Conservation (phyloP, 2,888 invertebrate genomes). For the Eupithecia exiguata region DNA sequence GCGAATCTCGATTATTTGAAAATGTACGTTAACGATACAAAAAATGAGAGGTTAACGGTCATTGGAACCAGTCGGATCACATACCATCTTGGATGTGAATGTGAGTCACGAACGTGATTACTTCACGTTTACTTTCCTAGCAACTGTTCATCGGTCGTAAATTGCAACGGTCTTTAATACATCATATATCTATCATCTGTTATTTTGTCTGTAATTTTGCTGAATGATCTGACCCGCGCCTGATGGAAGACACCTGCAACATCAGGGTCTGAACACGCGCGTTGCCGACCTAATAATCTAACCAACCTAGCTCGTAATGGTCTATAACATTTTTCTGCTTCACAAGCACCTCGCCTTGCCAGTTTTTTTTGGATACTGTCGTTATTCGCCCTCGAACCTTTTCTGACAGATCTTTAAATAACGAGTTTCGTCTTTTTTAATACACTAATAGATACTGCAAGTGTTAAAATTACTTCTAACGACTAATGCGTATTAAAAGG, state of each 20-base stretch:
- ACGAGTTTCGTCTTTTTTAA: not conserved
- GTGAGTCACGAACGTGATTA: constrained; percentile 35
- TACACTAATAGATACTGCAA: too few species aligned
- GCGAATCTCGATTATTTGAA: constrained; percentile 1
- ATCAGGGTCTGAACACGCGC: not conserved
- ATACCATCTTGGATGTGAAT: constrained; percentile 40
- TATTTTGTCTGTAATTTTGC: not conserved
- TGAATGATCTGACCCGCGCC: not conserved
- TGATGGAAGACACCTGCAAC: not conserved
- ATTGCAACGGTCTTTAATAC: not conserved
- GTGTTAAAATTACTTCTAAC: too few species aligned
- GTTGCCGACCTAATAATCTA: not conserved
- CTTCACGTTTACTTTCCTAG: constrained; percentile 28
- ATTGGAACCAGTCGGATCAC: constrained; percentile 40
- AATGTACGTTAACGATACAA: constrained; percentile 31
- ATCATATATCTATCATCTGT: not conserved
- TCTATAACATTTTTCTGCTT: too few species aligned
- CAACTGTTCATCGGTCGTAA: constrained; percentile 7
- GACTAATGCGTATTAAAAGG: too few species aligned
- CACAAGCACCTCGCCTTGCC: too few species aligned
- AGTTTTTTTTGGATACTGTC: too few species aligned
- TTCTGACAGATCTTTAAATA: not conserved
- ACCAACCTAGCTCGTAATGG: too few species aligned
- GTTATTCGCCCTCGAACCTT: not conserved
- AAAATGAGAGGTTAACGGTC: constrained; percentile 43